Evolutionary conservation across 2,888 invertebrate genomes (phyloP).

Genomic region (Rhagonycha lutea): DNA sequence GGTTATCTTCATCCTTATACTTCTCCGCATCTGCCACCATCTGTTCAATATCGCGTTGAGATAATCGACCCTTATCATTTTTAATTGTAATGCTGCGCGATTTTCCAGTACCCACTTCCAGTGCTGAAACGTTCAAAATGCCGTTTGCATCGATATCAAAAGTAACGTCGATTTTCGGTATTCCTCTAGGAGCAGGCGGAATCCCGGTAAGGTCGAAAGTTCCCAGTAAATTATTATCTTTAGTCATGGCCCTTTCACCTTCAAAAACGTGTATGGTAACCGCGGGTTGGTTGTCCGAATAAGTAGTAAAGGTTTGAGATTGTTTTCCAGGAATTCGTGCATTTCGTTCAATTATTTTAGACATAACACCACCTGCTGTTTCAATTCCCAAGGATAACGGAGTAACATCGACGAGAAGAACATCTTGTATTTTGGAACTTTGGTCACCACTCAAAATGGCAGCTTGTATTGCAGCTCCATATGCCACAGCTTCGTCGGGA

Average conservation of each 20-base stretch:
- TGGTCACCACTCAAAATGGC: constrained; percentile 72
- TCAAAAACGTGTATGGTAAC: constrained; percentile 75
- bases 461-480: constrained; percentile 76
- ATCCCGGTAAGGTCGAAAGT: constrained; percentile 60
- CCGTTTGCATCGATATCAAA: constrained; percentile 81
- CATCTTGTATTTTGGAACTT: constrained; percentile 61
- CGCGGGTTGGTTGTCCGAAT: constrained; percentile 78
- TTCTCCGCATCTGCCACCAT: constrained; percentile 77
- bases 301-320: constrained; percentile 77
- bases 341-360: constrained; percentile 74
- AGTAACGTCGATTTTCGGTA: constrained; percentile 61
- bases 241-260: constrained; percentile 62
- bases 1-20: constrained; percentile 74
- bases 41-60: constrained; percentile 80
- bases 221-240: constrained; percentile 59
- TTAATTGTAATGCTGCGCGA: constrained; percentile 79
- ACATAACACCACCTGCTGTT: constrained; percentile 60
- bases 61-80: constrained; percentile 81
- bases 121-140: constrained; percentile 62
- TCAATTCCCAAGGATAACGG: constrained; percentile 59
- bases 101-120: constrained; percentile 63
- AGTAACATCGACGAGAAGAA: constrained; percentile 63
- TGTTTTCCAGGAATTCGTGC: constrained; percentile 74
- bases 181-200: constrained; percentile 60
- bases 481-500: constrained; percentile 82